phyloP scores from a whole-genome alignment of 2,113 vertebrate genomes.

The Rhineura floridana region DNA sequence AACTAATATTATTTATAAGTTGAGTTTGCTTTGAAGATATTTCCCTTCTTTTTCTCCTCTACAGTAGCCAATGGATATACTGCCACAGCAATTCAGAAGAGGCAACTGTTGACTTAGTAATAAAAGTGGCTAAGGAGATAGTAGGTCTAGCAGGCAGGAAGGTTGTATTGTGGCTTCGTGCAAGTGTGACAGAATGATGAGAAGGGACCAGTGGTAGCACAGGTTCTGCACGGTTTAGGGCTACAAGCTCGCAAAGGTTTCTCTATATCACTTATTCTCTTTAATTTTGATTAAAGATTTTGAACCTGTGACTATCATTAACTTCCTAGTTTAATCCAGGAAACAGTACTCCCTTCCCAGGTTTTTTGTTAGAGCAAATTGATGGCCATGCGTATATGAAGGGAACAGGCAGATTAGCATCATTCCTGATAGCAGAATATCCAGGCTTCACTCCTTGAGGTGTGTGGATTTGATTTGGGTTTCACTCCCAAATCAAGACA shows the following conservation, averaged over 20 bases:
- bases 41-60: neutral
- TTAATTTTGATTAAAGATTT: neutral
- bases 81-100: neutral
- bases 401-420: neutral
- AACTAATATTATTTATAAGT: constrained; percentile 60
- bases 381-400: neutral
- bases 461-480: no score
- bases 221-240: neutral
- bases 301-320: neutral
- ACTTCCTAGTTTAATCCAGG: neutral
- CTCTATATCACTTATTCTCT: neutral
- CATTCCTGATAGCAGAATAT: neutral
- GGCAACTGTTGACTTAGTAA: no score
- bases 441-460: neutral
- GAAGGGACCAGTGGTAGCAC: neutral
- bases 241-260: neutral
- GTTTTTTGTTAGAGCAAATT: neutral
- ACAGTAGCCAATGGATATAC: neutral
- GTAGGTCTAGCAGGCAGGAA: neutral
- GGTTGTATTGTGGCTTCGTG: neutral
- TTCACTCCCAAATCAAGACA: neutral
- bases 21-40: constrained; percentile 29
- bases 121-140: neutral
- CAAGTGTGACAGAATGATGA: neutral
- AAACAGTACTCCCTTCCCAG: neutral